Evolutionary conservation across 37 sponge, comb jelly and placozoan species (phyloP), one percentile per base, ranked within the genome.

Genomic region (Halichondria panicea): DNA sequence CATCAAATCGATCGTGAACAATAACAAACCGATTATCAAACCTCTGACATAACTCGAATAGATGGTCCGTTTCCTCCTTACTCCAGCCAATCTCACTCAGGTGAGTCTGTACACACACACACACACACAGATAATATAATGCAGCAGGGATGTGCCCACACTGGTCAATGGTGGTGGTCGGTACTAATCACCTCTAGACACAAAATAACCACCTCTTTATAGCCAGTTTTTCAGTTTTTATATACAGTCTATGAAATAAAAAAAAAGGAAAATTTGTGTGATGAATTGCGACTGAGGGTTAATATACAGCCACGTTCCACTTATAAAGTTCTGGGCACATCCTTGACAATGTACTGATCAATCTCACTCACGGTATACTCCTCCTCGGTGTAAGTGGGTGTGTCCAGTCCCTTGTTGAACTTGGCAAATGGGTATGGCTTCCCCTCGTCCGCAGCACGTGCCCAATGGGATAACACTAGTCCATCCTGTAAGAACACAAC

Each of bases 11-110:
- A 66, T 95, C 96, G 13, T 88, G 80, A 11, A 95, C 43, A 27
- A 92, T 57, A 33, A 61, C 56, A 53, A 92, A 95, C 7, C 84
- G 76, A 12, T 79, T 68, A 45, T 91, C 92, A 87, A 95, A 91
- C 65, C 32, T 56, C 79, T 72, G 84, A 62, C 92, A 91, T 35
- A 95, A 79, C 35, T 92, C 92, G 63, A 88, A 86, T 35, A 95
- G 63, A 57, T 93, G 89, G 48, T 87, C 90, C 8, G 96, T 95
- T 71, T 91, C 96, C n/a, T 88, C 87, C 36, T 79, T 83, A 22
- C 66, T 88, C 96, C 96, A 95, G 0, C 43, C 50, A 5, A 71
- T 42, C 31, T 85, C 89, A 28, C 33, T 46, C 19, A 87, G 71
- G 63, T 52, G 48, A 45, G 66, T 75, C 84, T 82, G 25, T n/a